These are phyloP conservation scores for Lasioglossum calceatum DNA, from an alignment of 2,888 invertebrate species.

Conservation along the genomic window DNA sequence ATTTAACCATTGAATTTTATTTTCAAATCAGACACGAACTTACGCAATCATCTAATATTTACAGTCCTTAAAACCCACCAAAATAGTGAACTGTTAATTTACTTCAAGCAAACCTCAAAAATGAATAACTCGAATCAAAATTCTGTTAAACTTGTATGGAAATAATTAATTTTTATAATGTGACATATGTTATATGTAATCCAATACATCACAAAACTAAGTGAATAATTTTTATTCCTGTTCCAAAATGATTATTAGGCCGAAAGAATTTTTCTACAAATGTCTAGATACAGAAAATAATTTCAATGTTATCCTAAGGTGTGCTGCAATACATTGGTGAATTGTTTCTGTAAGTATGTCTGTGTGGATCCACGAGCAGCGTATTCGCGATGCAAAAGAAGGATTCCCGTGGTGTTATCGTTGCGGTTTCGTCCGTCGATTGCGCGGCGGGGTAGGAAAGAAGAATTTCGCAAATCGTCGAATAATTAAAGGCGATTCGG, in stretches of 20 bases:
- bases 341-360: too few species aligned
- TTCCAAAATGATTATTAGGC: too few species aligned
- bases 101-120: too few species aligned
- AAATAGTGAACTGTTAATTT: neutral
- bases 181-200: too few species aligned
- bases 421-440: constrained; percentile 16
- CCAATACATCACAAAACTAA: neutral
- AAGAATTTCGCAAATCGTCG: constrained; percentile 75
- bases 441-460: constrained; percentile 35
- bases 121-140: too few species aligned
- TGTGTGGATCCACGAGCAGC: neutral
- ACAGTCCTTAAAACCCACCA: neutral
- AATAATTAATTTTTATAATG: too few species aligned
- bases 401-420: constrained; percentile 5
- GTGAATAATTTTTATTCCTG: too few species aligned
- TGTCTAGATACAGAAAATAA: neutral
- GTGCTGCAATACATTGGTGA: neutral
- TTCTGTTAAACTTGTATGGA: too few species aligned
- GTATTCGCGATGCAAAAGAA: neutral
- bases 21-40: too few species aligned
- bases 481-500: constrained; percentile 77
- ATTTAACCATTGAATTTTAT: too few species aligned
- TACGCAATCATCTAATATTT: too few species aligned
- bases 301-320: neutral
- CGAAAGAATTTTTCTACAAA: neutral